Conservation (phyloP, 64 coral and sea anemone species). For the Platygyra sinensis region DNA sequence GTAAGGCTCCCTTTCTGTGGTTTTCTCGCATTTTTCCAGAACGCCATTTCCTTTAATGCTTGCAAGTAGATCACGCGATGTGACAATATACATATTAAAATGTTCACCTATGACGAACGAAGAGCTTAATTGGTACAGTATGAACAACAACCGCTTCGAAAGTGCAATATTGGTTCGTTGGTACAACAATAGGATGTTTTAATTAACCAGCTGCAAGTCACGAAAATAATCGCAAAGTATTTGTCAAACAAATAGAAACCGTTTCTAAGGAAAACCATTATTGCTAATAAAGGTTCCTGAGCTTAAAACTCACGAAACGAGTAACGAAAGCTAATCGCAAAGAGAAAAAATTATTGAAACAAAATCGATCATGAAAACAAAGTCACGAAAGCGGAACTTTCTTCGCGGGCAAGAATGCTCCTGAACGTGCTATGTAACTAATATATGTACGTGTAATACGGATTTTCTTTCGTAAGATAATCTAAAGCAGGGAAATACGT, state of each 20-base stretch:
- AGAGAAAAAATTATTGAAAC: not conserved
- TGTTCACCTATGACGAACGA: not conserved
- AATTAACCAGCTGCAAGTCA: constrained; percentile 3
- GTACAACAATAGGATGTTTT: not conserved
- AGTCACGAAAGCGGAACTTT: no score
- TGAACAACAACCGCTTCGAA: not conserved
- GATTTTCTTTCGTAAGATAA: not conserved
- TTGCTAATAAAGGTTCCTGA: not conserved
- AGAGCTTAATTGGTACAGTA: not conserved
- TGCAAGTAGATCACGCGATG: not conserved
- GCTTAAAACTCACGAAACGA: not conserved
- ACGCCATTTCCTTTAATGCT: not conserved
- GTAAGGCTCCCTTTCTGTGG: no score
- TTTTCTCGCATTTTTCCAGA: no score
- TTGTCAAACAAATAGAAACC: not conserved
- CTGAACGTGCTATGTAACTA: no score
- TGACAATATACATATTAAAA: not conserved
- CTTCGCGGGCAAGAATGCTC: no score
- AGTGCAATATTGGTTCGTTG: constrained; percentile 2
- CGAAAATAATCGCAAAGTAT: not conserved
- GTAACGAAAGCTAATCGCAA: not conserved
- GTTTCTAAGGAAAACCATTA: not conserved
- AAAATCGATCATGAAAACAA: not conserved
- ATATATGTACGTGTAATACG: not conserved
- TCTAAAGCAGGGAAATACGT: not conserved